Conservation (phyloP, 2,113 vertebrate species). For the Procavia capensis region DNA sequence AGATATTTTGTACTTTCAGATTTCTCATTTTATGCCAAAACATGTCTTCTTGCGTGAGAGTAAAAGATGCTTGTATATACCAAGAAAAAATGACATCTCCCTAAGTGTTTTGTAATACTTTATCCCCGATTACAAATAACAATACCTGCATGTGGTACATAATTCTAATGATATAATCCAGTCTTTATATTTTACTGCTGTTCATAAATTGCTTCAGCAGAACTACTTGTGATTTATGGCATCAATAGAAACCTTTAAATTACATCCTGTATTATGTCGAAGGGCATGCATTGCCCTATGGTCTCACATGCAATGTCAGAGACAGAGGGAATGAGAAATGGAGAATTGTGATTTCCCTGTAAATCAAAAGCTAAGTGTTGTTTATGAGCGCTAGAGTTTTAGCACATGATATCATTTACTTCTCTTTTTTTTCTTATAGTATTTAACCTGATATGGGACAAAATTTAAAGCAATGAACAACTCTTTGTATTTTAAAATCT, state of each 20-base stretch:
- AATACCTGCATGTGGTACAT: conserved; percentile 78
- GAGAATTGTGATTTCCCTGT: conserved; percentile 78
- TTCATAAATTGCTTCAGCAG: conserved; percentile 88
- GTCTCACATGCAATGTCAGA: conserved; percentile 82
- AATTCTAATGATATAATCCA: conserved; percentile 85
- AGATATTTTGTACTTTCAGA: conserved; percentile 49
- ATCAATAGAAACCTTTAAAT: conserved; percentile 88
- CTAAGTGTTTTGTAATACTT: conserved; percentile 52
- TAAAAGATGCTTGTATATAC: conserved; percentile 36
- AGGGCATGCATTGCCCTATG: conserved; percentile 80
- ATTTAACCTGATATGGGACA: conserved; percentile 19
- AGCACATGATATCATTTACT: conserved; percentile 42
- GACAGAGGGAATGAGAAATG: conserved; percentile 69
- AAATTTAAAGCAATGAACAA: conserved; percentile 14
- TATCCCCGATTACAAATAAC: conserved; percentile 85
- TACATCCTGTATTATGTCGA: conserved; percentile 85
- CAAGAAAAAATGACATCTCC: conserved; percentile 1
- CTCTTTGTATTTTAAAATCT: not conserved
- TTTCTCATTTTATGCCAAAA: conserved; percentile 58
- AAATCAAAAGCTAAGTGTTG: conserved; percentile 84
- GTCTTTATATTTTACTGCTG: conserved; percentile 86
- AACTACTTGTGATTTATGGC: conserved; percentile 87
- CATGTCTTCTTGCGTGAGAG: conserved; percentile 17
- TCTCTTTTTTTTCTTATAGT: not conserved
- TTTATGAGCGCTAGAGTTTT: conserved; percentile 79